These are phyloP conservation scores for Wiebesia pumilae DNA, from an alignment of 1,140 invertebrate species.

Conservation along the genomic window DNA sequence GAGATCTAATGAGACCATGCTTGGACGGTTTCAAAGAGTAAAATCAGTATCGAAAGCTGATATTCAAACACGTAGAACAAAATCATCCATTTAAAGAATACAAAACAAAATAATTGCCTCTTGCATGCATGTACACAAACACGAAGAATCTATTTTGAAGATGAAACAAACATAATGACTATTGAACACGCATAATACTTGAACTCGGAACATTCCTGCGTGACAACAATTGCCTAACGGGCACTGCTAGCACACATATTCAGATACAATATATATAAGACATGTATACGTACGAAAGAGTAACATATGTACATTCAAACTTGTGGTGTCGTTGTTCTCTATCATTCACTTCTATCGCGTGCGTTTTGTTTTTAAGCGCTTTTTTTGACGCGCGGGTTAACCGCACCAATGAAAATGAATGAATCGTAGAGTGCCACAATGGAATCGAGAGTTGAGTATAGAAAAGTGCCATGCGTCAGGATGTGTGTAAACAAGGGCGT, in stretches of 20 bases:
- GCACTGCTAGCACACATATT: neutral
- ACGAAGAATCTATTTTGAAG: neutral
- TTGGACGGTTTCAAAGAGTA: neutral
- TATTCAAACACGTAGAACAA: neutral
- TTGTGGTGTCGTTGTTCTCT: neutral
- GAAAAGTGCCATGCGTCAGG: too few species aligned
- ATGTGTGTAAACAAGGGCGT: too few species aligned
- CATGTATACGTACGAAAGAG: neutral
- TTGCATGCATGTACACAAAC: neutral
- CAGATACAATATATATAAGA: too few species aligned
- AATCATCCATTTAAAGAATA: neutral
- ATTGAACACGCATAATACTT: neutral
- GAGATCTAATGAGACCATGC: neutral
- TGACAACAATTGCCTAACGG: neutral
- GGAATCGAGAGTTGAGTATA: too few species aligned
- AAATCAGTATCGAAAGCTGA: neutral
- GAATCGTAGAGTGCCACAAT: too few species aligned
- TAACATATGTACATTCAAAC: neutral
- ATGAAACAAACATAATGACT: neutral
- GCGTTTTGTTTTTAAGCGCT: too few species aligned
- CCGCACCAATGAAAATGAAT: too few species aligned
- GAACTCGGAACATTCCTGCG: neutral
- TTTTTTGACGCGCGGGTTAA: too few species aligned
- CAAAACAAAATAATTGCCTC: neutral
- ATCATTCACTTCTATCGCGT: neutral